Percentiles rank a stretch among this genome's conserved stretches.
Evolutionary conservation across 2,797 vertebrate species (phyloP).

Genomic region (Scarus forsteni): DNA sequence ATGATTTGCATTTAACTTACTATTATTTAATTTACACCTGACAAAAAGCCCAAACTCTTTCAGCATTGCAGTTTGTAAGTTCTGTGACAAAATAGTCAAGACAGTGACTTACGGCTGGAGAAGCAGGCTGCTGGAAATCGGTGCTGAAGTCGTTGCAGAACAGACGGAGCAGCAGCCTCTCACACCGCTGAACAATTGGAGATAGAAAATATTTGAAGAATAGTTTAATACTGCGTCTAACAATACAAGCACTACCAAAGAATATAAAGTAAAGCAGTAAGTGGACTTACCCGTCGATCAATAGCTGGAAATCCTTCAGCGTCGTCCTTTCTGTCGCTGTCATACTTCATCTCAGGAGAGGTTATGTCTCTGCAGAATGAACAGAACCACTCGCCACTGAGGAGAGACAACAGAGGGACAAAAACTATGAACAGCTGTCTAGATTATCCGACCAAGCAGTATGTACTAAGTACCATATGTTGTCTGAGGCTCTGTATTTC

Average conservation of each 20-base stretch:
- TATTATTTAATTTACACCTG: too few species aligned
- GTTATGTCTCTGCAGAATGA: conserved; percentile 91
- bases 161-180: conserved; percentile 91
- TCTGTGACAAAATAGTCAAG: background rate
- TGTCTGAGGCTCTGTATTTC: too few species aligned
- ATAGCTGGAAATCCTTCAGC: conserved; percentile 70
- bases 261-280: background rate
- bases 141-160: conserved; percentile 95
- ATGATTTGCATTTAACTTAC: too few species aligned
- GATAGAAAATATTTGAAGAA: background rate
- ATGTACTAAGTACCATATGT: too few species aligned
- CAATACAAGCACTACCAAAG: background rate
- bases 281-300: conserved; percentile 89
- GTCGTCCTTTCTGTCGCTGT: conserved; percentile 83
- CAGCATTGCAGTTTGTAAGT: too few species aligned
- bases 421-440: background rate
- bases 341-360: conserved; percentile 92
- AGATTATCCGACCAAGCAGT: too few species aligned
- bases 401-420: conserved; percentile 6
- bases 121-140: conserved; percentile 93
- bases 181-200: conserved; percentile 87
- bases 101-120: conserved; percentile 87
- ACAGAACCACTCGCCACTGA: conserved; percentile 97
- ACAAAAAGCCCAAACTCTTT: too few species aligned
- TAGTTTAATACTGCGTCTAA: background rate